Evolutionary conservation across 2,797 vertebrate genomes (phyloP).

Genomic region (Pseudotriccus pelzelni): DNA sequence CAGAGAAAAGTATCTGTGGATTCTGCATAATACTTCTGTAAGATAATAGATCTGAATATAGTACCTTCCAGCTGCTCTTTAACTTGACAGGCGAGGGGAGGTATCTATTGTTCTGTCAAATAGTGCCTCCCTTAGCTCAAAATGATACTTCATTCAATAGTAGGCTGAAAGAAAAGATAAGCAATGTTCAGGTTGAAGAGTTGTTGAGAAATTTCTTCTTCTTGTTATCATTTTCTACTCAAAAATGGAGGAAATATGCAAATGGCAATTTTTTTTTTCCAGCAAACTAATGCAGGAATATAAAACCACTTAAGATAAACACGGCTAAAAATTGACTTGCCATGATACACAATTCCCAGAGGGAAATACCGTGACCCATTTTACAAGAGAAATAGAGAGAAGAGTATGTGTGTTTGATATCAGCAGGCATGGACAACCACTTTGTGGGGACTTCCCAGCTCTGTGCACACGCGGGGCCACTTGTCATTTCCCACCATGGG

Average conservation of each 20-base stretch:
- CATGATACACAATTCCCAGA: background rate
- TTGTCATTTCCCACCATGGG: background rate
- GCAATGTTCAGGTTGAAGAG: background rate
- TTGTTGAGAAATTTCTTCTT: background rate
- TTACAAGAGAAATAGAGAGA: background rate
- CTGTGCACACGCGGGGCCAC: background rate
- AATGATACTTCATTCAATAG: background rate
- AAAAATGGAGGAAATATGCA: background rate
- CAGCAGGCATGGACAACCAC: background rate
- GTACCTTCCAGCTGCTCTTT: constrained; percentile 54
- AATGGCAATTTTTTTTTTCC: constrained; percentile 8
- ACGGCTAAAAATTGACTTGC: background rate
- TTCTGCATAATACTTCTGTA: constrained; percentile 51
- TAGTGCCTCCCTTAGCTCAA: background rate
- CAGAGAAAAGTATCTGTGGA: constrained; percentile 35
- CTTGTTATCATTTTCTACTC: background rate
- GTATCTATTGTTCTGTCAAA: constrained; percentile 55
- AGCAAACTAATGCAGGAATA: background rate
- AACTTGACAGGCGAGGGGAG: constrained; percentile 49
- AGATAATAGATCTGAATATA: constrained; percentile 38
- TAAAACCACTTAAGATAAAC: constrained; percentile 41
- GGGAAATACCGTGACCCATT: background rate
- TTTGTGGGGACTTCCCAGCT: constrained; percentile 11
- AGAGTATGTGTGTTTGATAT: background rate
- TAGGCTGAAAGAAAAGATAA: background rate